phyloP scores from a whole-genome alignment of 2,797 vertebrate genomes.

The Zalophus californianus region DNA sequence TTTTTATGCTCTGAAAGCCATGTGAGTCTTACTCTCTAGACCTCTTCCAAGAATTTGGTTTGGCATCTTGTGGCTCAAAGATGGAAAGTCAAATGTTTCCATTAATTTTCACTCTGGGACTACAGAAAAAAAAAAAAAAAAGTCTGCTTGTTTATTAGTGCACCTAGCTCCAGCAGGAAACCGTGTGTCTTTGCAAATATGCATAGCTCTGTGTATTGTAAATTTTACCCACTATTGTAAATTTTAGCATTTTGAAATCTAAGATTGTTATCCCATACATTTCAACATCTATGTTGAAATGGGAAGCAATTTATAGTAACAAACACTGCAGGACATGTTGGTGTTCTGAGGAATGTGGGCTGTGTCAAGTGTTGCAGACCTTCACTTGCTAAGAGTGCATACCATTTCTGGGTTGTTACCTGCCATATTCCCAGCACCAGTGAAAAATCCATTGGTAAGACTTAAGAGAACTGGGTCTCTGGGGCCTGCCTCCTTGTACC shows the following conservation, averaged over 20 bases:
- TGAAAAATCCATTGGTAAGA: background rate
- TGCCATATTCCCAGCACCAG: background rate
- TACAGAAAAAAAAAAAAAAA: background rate
- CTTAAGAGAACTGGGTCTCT: background rate
- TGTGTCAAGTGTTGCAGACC: background rate
- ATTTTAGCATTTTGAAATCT: background rate
- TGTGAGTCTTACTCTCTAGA: background rate
- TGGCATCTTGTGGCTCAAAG: constrained; percentile 54
- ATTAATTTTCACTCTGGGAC: constrained; percentile 58
- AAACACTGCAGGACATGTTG: fast-evolving
- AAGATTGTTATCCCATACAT: background rate
- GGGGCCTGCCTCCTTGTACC: background rate
- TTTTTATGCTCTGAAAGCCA: background rate
- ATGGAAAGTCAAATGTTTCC: constrained; percentile 60
- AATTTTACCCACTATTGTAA: background rate
- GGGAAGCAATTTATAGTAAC: background rate
- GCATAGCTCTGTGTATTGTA: background rate
- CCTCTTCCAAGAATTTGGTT: constrained; percentile 60
- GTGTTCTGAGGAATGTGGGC: background rate
- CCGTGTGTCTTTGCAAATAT: background rate
- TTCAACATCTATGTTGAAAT: background rate
- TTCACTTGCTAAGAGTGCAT: background rate
- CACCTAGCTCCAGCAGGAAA: background rate
- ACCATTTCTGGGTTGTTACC: background rate
- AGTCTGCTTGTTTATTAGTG: background rate